phyloP scores from a whole-genome alignment of 2,797 vertebrate genomes.

The Capromys pilorides region DNA sequence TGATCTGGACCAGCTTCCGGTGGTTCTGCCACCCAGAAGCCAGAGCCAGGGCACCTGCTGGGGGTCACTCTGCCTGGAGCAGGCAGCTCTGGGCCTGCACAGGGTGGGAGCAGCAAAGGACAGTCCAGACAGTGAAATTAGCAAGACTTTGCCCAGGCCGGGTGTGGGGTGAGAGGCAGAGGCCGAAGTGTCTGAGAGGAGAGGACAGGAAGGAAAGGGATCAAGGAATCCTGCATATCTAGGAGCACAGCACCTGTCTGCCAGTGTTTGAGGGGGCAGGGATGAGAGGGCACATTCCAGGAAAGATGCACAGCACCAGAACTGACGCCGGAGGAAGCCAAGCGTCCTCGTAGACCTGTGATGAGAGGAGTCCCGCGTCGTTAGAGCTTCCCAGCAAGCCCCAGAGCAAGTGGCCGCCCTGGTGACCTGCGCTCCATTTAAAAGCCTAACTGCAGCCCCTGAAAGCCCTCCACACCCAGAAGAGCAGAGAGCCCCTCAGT shows the following conservation, averaged over 20 bases:
- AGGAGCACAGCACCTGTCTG: accelerated
- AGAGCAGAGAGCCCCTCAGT: too few relatives aligned
- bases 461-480: not conserved
- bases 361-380: accelerated
- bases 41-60: not conserved
- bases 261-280: accelerated
- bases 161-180: not conserved
- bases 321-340: not conserved
- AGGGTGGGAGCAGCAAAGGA: not conserved
- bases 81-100: not conserved
- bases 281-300: accelerated
- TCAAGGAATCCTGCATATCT: not conserved
- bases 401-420: not conserved
- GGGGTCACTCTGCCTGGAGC: not conserved
- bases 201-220: not conserved
- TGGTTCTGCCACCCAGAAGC: too few relatives aligned
- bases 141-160: not conserved
- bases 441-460: not conserved
- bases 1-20: too few relatives aligned
- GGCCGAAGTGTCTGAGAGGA: not conserved
- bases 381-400: not conserved
- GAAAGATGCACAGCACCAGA: not conserved
- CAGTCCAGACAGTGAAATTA: not conserved
- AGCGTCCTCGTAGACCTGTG: accelerated
- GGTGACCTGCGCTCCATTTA: too few relatives aligned